Evolutionary conservation across 2,797 vertebrate genomes (phyloP), one percentile per base, ranked within the genome.

Genomic region (Helarctos malayanus): DNA sequence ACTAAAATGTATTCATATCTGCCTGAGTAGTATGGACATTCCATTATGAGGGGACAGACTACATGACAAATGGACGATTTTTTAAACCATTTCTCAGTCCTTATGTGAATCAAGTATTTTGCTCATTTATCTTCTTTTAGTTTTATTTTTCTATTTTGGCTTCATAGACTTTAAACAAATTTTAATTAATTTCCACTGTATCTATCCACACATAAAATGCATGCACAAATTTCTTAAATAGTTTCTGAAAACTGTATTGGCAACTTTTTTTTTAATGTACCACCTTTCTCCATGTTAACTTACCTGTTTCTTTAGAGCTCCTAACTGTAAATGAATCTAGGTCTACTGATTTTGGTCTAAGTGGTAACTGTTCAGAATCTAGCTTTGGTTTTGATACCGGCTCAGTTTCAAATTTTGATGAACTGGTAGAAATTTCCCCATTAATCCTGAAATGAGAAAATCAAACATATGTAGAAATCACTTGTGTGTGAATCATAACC

Each of bases 371-470:
- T 65, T 99, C 99, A 96, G 98, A 98, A 71, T 99, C 99, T 95
- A 98, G 97, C 98, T 99, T 99, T 98, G 98, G 98, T 99, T 99
- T 99, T 97, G 97, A 94, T 91, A 98, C 45, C 80, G 99, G 99
- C 97, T 99, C 99, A 80, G 98, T 91, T 92, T 99, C 99, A 45
- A 99, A 99, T 98, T 99, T 99, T 1, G 99, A 99, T 98, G 99
- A 98, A 93, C 97, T 98, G 45, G 98, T 97, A 98, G 99, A 98
- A 98, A 99, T 90, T 97, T 99, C 99, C 97, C 99, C 99, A 98
- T 99, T 99, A 96, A 99, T 98, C 94, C 99, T 99, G 96, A 90
- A 95, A 68, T 76, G 69, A 89, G n/a, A 97, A 97, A 96, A 79
- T 71, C 11, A 95, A 95, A 91, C 41, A 88, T 5, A 80, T 1